Conservation (phyloP, 2,797 vertebrate species). For the Sebastes diploproa region DNA sequence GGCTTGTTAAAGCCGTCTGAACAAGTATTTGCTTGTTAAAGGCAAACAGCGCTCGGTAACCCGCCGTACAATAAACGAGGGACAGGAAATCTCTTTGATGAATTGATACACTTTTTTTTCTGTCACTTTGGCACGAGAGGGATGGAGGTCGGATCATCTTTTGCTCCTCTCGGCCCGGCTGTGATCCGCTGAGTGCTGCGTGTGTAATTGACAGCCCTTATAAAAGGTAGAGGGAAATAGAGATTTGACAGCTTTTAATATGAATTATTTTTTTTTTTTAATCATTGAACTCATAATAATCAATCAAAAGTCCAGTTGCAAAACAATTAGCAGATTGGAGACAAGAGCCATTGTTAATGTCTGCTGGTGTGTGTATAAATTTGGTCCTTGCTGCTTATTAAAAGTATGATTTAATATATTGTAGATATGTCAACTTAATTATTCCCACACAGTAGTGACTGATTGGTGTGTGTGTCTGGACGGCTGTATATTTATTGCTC, state of each 20-base stretch:
- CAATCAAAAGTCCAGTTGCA: conserved; percentile 19
- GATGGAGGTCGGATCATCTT: neutral
- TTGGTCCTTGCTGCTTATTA: conserved; percentile 1
- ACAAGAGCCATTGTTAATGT: conserved; percentile 3
- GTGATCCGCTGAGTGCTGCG: neutral
- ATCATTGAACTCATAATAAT: conserved; percentile 7
- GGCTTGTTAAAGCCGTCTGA: conserved; percentile 58
- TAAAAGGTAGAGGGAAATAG: neutral
- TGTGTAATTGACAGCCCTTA: conserved; percentile 7
- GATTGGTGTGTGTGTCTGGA: neutral
- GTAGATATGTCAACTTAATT: conserved; percentile 16
- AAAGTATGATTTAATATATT: conserved; percentile 38
- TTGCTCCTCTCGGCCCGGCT: neutral
- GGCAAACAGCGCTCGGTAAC: conserved; percentile 32
- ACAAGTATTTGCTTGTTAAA: conserved; percentile 68
- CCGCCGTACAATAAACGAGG: conserved; percentile 17
- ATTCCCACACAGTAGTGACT: neutral
- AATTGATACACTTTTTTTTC: conserved; percentile 32
- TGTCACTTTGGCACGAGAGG: conserved; percentile 2
- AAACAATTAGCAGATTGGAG: conserved; percentile 28
- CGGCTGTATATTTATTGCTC: conserved; percentile 3
- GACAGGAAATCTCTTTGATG: conserved; percentile 21
- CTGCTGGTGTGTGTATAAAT: conserved; percentile 5
- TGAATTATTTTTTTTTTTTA: neutral
- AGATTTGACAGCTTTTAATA: conserved; percentile 5